phyloP scores from a whole-genome alignment of 2,888 invertebrate species.

The Drosophila glabriapex region DNA sequence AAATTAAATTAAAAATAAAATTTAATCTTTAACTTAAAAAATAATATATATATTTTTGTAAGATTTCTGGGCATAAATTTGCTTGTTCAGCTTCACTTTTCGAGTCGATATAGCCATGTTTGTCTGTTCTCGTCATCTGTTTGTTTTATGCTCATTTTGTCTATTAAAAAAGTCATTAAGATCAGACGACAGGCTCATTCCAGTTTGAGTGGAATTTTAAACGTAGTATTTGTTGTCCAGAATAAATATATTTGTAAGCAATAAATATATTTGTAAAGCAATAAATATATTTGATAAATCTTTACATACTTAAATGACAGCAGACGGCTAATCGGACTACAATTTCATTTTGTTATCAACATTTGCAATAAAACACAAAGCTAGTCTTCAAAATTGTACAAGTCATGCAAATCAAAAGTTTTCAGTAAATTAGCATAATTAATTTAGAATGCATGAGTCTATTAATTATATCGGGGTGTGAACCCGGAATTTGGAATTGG shows the following conservation, averaged over 20 bases:
- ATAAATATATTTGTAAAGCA: background rate
- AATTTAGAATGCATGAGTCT: background rate
- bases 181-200: background rate
- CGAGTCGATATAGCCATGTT: background rate
- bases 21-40: background rate
- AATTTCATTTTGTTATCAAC: too few species aligned
- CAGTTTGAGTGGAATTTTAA: background rate
- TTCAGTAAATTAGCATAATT: background rate
- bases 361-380: too few species aligned
- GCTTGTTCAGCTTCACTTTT: background rate
- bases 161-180: background rate
- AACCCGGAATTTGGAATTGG: background rate
- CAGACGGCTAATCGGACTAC: background rate
- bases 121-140: background rate
- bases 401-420: background rate
- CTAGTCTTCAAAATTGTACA: background rate
- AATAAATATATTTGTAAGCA: background rate
- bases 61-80: background rate
- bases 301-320: background rate
- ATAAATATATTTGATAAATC: background rate
- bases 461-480: background rate
- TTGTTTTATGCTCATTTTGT: background rate
- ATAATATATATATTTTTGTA: background rate
- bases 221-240: background rate
- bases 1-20: background rate